These are phyloP conservation scores for Myrmophylax atrothorax DNA, from an alignment of 2,113 vertebrate species.

Conservation along the genomic window DNA sequence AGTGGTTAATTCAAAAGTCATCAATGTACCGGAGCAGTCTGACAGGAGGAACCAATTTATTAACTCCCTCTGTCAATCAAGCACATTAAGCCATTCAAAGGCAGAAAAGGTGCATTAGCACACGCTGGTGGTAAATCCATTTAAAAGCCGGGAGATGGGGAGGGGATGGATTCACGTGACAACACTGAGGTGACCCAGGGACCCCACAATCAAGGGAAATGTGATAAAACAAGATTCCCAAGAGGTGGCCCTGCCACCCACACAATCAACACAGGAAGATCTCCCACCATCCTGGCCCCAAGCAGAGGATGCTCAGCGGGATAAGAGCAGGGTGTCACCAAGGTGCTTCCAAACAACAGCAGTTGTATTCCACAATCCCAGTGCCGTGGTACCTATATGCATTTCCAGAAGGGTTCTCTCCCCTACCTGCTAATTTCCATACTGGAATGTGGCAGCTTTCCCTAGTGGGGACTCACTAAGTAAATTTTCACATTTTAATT, in stretches of 20 bases:
- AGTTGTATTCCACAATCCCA: neutral
- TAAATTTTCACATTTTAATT: neutral
- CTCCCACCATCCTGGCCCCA: neutral
- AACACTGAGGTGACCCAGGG: rapidly evolving
- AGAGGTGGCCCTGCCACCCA: neutral
- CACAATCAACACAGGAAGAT: rapidly evolving
- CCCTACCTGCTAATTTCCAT: neutral
- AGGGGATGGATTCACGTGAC: rapidly evolving
- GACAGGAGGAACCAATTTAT: conserved; percentile 45
- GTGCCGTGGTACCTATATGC: rapidly evolving
- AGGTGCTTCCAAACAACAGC: rapidly evolving
- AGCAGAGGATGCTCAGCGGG: rapidly evolving
- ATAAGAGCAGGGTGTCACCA: rapidly evolving
- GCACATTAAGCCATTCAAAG: neutral
- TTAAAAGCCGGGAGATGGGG: neutral
- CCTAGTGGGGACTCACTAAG: too few relatives aligned
- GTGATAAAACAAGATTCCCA: neutral
- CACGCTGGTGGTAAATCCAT: rapidly evolving
- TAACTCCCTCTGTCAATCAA: conserved; percentile 45
- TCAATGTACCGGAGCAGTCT: neutral
- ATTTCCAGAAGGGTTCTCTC: neutral
- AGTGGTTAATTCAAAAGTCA: conserved; percentile 47
- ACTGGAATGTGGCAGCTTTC: neutral
- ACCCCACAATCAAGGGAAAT: neutral
- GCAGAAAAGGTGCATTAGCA: neutral